Evolutionary conservation across 2,888 invertebrate species (phyloP).

Genomic region (Carpatolechia fugitivella): DNA sequence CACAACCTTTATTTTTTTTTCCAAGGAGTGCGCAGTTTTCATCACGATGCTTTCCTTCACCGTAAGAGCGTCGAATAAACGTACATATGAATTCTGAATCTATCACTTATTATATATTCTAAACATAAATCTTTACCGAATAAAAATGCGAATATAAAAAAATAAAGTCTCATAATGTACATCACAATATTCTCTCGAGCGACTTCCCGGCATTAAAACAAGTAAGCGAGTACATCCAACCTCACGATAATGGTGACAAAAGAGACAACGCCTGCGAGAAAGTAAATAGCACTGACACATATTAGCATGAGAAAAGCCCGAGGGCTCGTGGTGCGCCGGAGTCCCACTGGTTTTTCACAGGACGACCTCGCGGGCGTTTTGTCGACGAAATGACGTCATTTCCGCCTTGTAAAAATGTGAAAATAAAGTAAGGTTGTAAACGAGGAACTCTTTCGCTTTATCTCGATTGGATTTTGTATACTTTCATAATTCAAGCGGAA

Average conservation of each 20-base stretch:
- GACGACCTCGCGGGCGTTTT: neutral
- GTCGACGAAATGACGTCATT: slow-evolving; percentile 33
- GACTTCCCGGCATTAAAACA: too few relatives aligned
- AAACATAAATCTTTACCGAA: too few relatives aligned
- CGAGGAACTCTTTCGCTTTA: neutral
- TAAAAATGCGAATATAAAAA: too few relatives aligned
- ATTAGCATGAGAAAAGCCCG: slow-evolving; percentile 27
- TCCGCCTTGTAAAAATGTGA: slow-evolving; percentile 32
- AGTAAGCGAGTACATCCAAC: neutral
- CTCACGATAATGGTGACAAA: neutral
- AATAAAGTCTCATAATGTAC: too few relatives aligned
- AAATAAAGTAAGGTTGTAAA: slow-evolving; percentile 4
- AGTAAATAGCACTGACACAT: slow-evolving; percentile 9
- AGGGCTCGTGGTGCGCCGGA: slow-evolving; percentile 13
- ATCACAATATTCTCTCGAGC: neutral
- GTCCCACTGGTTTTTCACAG: slow-evolving; percentile 38
- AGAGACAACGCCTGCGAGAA: slow-evolving; percentile 1
- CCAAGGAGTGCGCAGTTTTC: too few relatives aligned
- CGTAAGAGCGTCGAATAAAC: too few relatives aligned
- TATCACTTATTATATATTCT: too few relatives aligned
- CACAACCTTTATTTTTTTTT: too few relatives aligned
- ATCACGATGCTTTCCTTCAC: too few relatives aligned
- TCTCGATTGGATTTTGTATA: neutral
- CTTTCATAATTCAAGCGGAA: neutral
- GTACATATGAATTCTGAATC: too few relatives aligned